Base-by-base conservation (phyloP, 2,888 invertebrate genomes). In the Nymphalis c-album region DNA sequence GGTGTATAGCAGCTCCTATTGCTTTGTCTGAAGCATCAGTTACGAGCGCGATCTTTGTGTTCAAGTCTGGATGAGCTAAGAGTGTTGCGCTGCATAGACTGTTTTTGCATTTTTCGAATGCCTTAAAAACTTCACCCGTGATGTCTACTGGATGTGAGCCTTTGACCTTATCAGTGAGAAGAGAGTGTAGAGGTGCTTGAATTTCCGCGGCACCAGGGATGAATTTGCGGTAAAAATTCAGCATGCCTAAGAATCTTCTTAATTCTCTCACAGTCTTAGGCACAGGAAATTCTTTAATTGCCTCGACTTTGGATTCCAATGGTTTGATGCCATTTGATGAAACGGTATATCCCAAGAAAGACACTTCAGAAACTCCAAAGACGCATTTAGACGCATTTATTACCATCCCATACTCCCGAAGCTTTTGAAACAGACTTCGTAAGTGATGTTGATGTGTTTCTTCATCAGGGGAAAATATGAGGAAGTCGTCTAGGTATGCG, bases 401-500 rank as follows among this genome's bases (percentile, higher is more conserved):
- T n/a, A n/a, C n/a, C n/a, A n/a, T n/a, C n/a, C n/a, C n/a, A n/a
- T n/a, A n/a, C n/a, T n/a, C n/a, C n/a, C n/a, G n/a, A n/a, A n/a
- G n/a, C n/a, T n/a, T n/a, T n/a, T n/a, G n/a, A n/a, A n/a, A n/a
- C 2, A 68, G 58, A 45, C 51, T 47, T 8, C 46, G 64, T 5
- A 68, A 51, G 22, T 68, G 68, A 1, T 57, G 20, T n/a, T 58
- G 26, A 26, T 68, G 68, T 7, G 26, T n/a, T 7, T 61, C 46
- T 17, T 58, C n/a, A 18, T 61, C 51, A 16, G 26, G 48, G 6
- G 68, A 68, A 31, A 58, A 64, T 2, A 68, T n/a, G 13, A 68
- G 22, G 50, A 64, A 51, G n/a, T 68, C 68, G 13, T 68, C 61
- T 2, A 68, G 13, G n/a, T 68, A 64, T 0, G 61, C n/a, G 31